These are phyloP conservation scores for Coryphaenoides rupestris DNA, from an alignment of 2,113 vertebrate species.

Conservation along the genomic window DNA sequence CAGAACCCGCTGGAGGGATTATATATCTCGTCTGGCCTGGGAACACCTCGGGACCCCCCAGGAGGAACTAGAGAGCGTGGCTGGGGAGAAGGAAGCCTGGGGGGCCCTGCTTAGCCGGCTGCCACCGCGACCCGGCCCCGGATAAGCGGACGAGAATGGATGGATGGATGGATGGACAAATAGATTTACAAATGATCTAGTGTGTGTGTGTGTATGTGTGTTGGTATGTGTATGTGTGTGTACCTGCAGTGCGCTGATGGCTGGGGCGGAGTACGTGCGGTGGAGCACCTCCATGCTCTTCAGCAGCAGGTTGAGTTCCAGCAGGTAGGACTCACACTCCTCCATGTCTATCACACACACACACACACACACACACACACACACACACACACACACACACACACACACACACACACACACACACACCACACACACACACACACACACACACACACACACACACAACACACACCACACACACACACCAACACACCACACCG, in stretches of 20 bases:
- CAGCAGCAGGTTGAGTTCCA: conserved; percentile 87
- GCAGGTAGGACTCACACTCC: conserved; percentile 81
- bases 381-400: background rate
- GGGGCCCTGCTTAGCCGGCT: too few relatives aligned
- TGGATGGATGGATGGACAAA: too few relatives aligned
- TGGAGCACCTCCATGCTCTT: conserved; percentile 93
- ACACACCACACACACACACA: conserved; percentile 62
- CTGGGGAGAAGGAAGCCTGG: too few relatives aligned
- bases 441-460: background rate
- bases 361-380: background rate
- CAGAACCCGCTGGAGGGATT: too few relatives aligned
- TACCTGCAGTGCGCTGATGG: conserved; percentile 72
- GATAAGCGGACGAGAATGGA: too few relatives aligned
- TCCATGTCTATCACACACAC: conserved; percentile 75
- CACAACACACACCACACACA: background rate
- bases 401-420: conserved; percentile 79
- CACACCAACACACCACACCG: too few relatives aligned
- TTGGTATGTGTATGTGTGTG: conserved; percentile 11
- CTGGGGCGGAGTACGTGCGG: conserved; percentile 85
- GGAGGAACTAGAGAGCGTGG: too few relatives aligned
- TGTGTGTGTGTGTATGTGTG: background rate
- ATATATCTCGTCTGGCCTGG: too few relatives aligned
- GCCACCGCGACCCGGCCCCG: too few relatives aligned
- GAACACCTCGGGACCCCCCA: too few relatives aligned
- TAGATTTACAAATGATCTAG: too few relatives aligned